Percentiles rank a stretch among this genome's conserved stretches.
Conservation (phyloP, 2,113 vertebrate species). For the Osmerus eperlanus region DNA sequence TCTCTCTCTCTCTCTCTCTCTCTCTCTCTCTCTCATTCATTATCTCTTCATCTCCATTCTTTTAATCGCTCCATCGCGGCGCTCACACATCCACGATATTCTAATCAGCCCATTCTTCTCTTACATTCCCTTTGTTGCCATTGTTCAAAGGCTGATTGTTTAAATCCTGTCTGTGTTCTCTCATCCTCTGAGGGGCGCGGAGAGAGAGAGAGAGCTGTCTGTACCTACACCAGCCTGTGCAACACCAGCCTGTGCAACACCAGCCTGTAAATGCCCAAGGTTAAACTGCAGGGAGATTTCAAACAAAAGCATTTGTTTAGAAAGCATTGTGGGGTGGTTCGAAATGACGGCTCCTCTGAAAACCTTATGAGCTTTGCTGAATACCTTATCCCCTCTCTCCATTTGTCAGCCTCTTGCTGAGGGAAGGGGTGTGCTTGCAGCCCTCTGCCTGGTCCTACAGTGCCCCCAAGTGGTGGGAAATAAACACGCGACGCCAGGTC, state of each 20-base stretch:
- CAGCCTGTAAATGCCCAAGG: background rate
- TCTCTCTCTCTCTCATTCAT: background rate
- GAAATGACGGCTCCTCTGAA: background rate
- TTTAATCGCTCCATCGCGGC: too few species aligned
- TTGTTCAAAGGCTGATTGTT: constrained; percentile 1
- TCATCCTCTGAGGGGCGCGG: too few species aligned
- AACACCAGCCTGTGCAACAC: background rate
- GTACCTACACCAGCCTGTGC: background rate
- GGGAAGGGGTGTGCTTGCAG: background rate
- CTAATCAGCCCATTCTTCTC: background rate
- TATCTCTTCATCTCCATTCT: too few species aligned
- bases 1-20: background rate
- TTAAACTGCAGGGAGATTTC: background rate
- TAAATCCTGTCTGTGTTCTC: background rate
- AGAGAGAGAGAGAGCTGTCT: too few species aligned
- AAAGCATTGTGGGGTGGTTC: background rate
- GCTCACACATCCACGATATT: background rate
- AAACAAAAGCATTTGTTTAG: constrained; percentile 8
- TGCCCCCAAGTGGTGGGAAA: too few species aligned
- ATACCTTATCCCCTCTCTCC: background rate
- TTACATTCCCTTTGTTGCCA: background rate
- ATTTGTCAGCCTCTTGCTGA: background rate
- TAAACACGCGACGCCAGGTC: too few species aligned
- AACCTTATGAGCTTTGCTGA: background rate
- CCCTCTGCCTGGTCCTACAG: too few species aligned